Conservation (phyloP, 2,113 vertebrate genomes). For the Notarius quadriscutis region DNA sequence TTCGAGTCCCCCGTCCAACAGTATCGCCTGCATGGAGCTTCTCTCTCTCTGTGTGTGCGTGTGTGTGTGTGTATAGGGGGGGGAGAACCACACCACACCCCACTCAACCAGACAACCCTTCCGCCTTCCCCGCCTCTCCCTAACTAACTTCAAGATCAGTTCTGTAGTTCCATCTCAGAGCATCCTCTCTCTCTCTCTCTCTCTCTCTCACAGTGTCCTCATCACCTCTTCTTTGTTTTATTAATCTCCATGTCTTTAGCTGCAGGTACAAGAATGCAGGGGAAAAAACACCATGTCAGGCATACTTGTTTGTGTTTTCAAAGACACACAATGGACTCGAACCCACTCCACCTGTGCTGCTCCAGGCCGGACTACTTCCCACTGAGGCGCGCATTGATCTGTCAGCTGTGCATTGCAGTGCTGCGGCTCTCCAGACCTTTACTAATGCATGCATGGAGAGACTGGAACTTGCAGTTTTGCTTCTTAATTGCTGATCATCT, state of each 20-base stretch:
- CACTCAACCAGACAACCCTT: constrained; percentile 45
- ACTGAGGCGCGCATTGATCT: constrained; percentile 73
- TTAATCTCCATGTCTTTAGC: background rate
- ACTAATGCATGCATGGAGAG: constrained; percentile 65
- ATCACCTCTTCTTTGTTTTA: background rate
- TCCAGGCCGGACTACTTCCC: constrained; percentile 69
- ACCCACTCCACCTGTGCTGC: constrained; percentile 47
- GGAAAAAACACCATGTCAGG: background rate
- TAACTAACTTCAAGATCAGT: constrained; percentile 62
- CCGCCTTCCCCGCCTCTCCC: constrained; percentile 52
- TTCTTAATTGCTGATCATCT: background rate
- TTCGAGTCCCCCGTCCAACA: constrained; percentile 42
- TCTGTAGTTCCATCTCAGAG: constrained; percentile 49
- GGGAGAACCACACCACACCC: constrained; percentile 45
- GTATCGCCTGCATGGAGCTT: constrained; percentile 48
- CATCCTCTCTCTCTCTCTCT: background rate
- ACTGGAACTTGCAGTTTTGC: constrained; percentile 48
- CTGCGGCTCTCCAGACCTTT: constrained; percentile 74
- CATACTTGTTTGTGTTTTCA: background rate
- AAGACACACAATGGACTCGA: constrained; percentile 7
- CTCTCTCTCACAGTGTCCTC: too few species aligned
- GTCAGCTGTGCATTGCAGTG: constrained; percentile 70
- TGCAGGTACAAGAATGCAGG: background rate
- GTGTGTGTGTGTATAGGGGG: constrained; percentile 40
- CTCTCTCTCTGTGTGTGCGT: constrained; percentile 41